phyloP scores from a whole-genome alignment of 92 coral and sea anemone genomes.

The Paramuricea clavata region DNA sequence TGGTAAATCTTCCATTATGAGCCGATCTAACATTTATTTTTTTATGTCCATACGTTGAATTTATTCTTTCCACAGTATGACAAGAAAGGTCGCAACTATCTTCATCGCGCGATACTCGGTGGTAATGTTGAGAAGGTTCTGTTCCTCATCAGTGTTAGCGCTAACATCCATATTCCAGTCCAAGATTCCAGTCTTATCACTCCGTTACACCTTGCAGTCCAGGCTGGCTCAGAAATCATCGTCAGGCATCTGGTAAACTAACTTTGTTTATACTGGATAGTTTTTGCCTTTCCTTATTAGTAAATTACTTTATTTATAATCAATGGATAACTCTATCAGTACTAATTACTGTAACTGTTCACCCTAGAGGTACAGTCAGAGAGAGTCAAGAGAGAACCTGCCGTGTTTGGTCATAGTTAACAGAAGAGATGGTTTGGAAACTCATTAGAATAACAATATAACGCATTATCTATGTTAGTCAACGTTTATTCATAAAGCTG shows the following conservation, averaged over 20 bases:
- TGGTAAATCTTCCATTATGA: neutral
- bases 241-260: slow-evolving; percentile 93
- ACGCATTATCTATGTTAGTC: too few species aligned
- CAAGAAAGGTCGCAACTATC: slow-evolving; percentile 93
- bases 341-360: neutral
- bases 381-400: too few species aligned
- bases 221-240: slow-evolving; percentile 88
- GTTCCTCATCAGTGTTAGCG: slow-evolving; percentile 92
- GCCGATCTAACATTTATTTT: neutral
- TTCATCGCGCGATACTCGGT: slow-evolving; percentile 83
- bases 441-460: too few species aligned
- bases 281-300: neutral
- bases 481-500: too few species aligned
- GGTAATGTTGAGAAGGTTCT: slow-evolving; percentile 90
- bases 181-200: slow-evolving; percentile 93
- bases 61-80: slow-evolving; percentile 76
- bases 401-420: too few species aligned
- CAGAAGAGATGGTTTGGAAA: too few species aligned
- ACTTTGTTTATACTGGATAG: neutral
- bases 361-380: neutral
- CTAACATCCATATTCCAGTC: slow-evolving; percentile 83
- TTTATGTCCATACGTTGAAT: neutral
- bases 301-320: neutral
- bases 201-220: slow-evolving; percentile 92
- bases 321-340: neutral